Percentiles rank a stretch among this genome's conserved stretches.
These are phyloP conservation scores for Synergus itoensis DNA, from an alignment of 2,888 invertebrate species.

Conservation along the genomic window DNA sequence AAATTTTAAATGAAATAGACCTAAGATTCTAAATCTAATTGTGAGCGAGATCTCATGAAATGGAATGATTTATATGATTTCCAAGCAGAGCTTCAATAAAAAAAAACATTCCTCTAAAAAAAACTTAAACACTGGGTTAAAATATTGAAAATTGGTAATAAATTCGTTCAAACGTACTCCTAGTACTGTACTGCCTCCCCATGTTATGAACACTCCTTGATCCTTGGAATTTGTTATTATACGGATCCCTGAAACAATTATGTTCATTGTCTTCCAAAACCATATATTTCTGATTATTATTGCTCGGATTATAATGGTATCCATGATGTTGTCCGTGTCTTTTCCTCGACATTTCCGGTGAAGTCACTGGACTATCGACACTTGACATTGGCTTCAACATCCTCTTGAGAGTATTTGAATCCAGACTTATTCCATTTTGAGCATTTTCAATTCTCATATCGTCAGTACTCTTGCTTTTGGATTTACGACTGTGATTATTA, in stretches of 20 bases:
- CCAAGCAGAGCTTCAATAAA: neutral
- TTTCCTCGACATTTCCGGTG: conserved; percentile 93
- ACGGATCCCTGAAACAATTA: conserved; percentile 70
- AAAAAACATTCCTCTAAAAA: neutral
- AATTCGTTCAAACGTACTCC: neutral
- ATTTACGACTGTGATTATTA: conserved; percentile 80
- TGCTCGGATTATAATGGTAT: conserved; percentile 74
- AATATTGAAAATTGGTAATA: neutral
- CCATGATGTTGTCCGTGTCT: conserved; percentile 86
- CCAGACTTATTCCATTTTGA: conserved; percentile 80
- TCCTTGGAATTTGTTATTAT: conserved; percentile 73
- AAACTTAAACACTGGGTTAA: neutral
- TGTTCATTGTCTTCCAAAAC: conserved; percentile 78
- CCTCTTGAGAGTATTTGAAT: conserved; percentile 92
- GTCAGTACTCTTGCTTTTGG: conserved; percentile 94
- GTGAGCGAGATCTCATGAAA: neutral
- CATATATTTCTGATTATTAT: conserved; percentile 79
- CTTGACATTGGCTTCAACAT: conserved; percentile 97
- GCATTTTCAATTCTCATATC: conserved; percentile 84
- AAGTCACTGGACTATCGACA: conserved; percentile 92
- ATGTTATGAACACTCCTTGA: conserved; percentile 86
- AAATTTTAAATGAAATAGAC: neutral
- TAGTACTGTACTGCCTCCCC: conserved; percentile 78
- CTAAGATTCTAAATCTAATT: neutral
- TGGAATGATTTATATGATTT: neutral